Percentiles rank a stretch among this genome's conserved stretches.
Conservation (phyloP, 2,113 vertebrate species). For the Spizaetus ornatus region DNA sequence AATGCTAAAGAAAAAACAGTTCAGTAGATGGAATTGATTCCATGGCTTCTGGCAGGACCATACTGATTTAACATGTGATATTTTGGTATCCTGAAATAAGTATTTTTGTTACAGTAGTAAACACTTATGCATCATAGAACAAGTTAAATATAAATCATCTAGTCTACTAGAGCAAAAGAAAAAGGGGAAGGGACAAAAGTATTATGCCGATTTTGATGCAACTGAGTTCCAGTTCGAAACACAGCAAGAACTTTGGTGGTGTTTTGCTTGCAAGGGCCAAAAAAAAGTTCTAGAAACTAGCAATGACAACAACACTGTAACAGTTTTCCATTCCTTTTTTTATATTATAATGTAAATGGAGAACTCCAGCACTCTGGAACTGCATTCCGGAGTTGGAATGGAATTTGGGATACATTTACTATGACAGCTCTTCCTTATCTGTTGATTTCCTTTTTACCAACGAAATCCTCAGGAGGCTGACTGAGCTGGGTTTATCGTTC, state of each 20-base stretch:
- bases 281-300: not conserved
- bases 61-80: not conserved
- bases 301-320: not conserved
- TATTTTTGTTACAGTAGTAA: not conserved
- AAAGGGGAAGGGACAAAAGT: not conserved
- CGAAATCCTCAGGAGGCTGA: not conserved
- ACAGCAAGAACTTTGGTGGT: not conserved
- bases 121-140: not conserved
- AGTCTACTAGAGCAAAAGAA: not conserved
- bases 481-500: not conserved
- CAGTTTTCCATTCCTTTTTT: not conserved
- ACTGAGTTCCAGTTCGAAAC: not conserved
- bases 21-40: not conserved
- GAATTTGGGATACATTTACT: not conserved
- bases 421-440: not conserved
- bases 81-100: not conserved
- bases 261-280: not conserved
- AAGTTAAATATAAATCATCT: not conserved
- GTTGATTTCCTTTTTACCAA: not conserved
- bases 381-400: not conserved
- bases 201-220: not conserved
- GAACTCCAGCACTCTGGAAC: not conserved
- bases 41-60: not conserved
- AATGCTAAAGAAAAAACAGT: not conserved
- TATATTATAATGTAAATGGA: not conserved